phyloP scores from a whole-genome alignment of 2,888 invertebrate genomes.

The Thereva nobilitata region DNA sequence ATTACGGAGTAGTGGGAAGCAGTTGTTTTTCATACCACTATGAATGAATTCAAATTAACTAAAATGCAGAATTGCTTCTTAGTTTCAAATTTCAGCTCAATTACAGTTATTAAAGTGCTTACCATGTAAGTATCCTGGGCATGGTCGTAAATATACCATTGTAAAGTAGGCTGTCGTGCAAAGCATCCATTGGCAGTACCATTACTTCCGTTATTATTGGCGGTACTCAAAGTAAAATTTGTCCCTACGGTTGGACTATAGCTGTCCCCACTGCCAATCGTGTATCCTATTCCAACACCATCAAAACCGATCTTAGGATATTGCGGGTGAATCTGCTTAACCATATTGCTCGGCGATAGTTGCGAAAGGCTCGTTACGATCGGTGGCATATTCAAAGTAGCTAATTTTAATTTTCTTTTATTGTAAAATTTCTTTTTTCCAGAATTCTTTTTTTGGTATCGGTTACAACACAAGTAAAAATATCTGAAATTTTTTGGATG shows the following conservation, averaged over 20 bases:
- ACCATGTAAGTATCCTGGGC: slow-evolving; percentile 36
- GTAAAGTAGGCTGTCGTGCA: slow-evolving; percentile 1
- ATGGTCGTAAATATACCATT: slow-evolving; percentile 32
- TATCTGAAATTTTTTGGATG: no score
- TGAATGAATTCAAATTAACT: no score
- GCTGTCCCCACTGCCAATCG: no score
- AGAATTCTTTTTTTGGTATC: no score
- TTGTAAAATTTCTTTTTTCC: no score
- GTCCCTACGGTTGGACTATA: no score
- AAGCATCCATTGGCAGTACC: not conserved
- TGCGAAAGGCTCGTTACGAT: slow-evolving; percentile 28
- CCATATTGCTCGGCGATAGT: slow-evolving; percentile 29
- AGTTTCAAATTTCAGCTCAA: not conserved
- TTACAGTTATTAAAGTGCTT: slow-evolving; percentile 3
- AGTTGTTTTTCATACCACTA: no score
- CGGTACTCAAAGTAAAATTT: no score
- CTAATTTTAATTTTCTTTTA: no score
- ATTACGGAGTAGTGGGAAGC: no score
- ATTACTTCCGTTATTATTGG: slow-evolving; percentile 10
- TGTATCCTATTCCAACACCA: not conserved
- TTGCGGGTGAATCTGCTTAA: slow-evolving; percentile 24
- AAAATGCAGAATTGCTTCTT: not conserved
- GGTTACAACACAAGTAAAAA: no score
- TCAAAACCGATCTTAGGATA: slow-evolving; percentile 35
- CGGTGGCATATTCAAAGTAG: slow-evolving; percentile 30